Percentiles rank a stretch among this genome's conserved stretches.
Evolutionary conservation across 2,888 invertebrate species (phyloP).

Genomic region (Chorisops tibialis): DNA sequence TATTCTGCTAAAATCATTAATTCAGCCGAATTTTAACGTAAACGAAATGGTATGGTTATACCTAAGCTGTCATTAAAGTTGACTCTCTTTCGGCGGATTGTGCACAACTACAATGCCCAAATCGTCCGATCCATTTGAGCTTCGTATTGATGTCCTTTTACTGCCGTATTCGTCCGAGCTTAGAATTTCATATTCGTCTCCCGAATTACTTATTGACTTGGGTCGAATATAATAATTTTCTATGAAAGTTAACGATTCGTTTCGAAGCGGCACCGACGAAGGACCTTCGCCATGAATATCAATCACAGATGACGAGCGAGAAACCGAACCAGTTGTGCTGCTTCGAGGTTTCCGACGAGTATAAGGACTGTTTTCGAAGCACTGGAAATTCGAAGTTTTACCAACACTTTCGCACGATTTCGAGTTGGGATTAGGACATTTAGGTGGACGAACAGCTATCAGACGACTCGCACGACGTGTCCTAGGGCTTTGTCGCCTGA

Average conservation of each 20-base stretch:
- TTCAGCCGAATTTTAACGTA: no score
- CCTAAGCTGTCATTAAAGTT: neutral
- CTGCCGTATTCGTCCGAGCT: slow-evolving; percentile 9
- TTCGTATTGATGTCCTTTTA: slow-evolving; percentile 9
- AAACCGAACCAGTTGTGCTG: slow-evolving; percentile 7
- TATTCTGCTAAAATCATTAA: no score
- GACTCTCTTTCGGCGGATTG: slow-evolving; percentile 2
- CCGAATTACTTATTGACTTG: slow-evolving; percentile 18
- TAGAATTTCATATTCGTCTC: slow-evolving; percentile 16
- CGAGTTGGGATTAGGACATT: neutral
- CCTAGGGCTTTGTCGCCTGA: slow-evolving; percentile 3
- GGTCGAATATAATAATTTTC: slow-evolving; percentile 17
- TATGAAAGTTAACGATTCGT: slow-evolving; percentile 13
- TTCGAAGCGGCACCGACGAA: slow-evolving; percentile 7
- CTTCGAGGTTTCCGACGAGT: slow-evolving; percentile 37
- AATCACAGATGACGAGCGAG: neutral
- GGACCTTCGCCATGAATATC: neutral
- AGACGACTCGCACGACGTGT: slow-evolving; percentile 11
- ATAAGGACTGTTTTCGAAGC: slow-evolving; percentile 50
- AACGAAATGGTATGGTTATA: no score
- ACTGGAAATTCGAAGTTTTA: slow-evolving; percentile 48
- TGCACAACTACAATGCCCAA: slow-evolving; percentile 15
- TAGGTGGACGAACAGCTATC: slow-evolving; percentile 7
- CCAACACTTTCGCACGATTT: slow-evolving; percentile 43
- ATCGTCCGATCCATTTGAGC: slow-evolving; percentile 4